Base-by-base conservation (phyloP, 2,113 vertebrate genomes). In the Donacobius atricapilla region DNA sequence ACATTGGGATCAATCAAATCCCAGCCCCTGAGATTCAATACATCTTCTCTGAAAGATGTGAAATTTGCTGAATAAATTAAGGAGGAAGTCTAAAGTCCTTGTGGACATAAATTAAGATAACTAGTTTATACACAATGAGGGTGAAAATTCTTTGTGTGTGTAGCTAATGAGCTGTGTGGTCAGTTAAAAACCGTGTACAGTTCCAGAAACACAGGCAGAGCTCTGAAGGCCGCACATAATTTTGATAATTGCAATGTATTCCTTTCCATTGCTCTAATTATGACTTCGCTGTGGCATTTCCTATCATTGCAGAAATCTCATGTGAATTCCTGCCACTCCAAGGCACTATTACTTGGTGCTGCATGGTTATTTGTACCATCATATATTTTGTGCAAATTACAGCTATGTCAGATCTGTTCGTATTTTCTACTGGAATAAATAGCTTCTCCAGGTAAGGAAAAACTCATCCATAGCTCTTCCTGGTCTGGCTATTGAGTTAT, bases 1-100 rank as follows among this genome's bases (percentile, higher is more conserved):
- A 89, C 66, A 57, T 7, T 90, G 65, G 80, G 92, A 97, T 98
- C 98, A 98, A 97, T 97, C 97, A 97, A 86, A 94, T 93, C 71
- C 50, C 85, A 92, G 65, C 58, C 56, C 33, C 64, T 79, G 39
- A 91, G 73, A 95, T 93, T 97, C 97, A 97, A 96, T 97, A 94
- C 1, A 2, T 96, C 88, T 96, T 96, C 78, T 95, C 24, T 37
- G 97, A 97, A 95, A 85, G 56, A 96, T 84, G 79, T 92, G 89
- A 97, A 98, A 96, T 80, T 92, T 97, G 84, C 58, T 73, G 95
- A 96, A 98, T 97, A 97, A 91, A 97, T 97, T 96, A 97, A 84
- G 66, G 54, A n/a, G 30, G 15, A 96, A 93, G 28, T 89, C 90
- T 96, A 76, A 81, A 95, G 77, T 84, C 86, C 54, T 66, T 71